Evolutionary conservation across 2,888 invertebrate genomes (phyloP), one percentile per base, ranked within the genome.

Genomic region (Machimus rusticus): DNA sequence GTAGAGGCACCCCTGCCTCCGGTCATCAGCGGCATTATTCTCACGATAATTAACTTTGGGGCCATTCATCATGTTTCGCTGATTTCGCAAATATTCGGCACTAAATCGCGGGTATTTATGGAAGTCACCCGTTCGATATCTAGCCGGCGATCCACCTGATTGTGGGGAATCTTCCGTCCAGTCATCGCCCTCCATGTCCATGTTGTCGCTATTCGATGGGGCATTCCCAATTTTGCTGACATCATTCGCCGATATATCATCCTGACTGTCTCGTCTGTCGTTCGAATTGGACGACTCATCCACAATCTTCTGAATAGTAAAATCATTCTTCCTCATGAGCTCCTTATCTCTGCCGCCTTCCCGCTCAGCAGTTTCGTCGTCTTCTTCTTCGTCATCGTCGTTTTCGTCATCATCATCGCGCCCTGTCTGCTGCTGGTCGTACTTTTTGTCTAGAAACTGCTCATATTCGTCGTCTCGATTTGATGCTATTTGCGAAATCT

Each of bases 231-330:
- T 66, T 46, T 79, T 23, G 51, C 31, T 81, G 31, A 51, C 55
- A 19, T 81, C 81, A 28, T 51, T 55, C 5, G 81, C 14, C 46
- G 51, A 55, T 55, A 55, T 39, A 81, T 81, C 81, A 55, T 55
- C 55, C 37, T 6, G 16, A 55, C 28, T 31, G n/a, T 55, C 55
- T 12, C 0, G 31, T 6, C 28, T 31, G n/a, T 81, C 81, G 28
- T 81, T 28, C 31, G 81, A 81, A 81, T 55, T 81, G 55, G 81
- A 81, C 51, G 81, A 81, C 5, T 81, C 81, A 55, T 81, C 81
- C 1, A 14, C 31, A 51, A 51, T 28, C 55, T 81, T 55, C 34
- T 81, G 81, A 55, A 81, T 81, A 81, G 81, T 51, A 31, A 46
- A 31, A 81, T 81, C 81, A 81, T 55, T 55, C 51, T 81, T 55